Evolutionary conservation across 2,888 invertebrate genomes (phyloP).

Genomic region (Pyrochroa serraticornis): DNA sequence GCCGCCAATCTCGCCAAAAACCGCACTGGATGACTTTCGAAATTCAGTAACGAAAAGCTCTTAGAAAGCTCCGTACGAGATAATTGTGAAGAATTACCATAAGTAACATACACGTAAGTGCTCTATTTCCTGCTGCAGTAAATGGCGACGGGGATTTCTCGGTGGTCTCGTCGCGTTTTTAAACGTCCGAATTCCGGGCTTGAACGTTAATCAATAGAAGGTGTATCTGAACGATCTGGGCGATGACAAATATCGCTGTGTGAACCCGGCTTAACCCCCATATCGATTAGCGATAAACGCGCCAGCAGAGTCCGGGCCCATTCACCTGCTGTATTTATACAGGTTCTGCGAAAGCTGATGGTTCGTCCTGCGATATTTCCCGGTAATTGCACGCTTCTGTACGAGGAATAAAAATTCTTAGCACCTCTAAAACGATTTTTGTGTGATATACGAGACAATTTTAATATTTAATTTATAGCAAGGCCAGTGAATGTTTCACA

Average conservation of each 20-base stretch:
- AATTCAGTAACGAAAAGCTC: too few relatives aligned
- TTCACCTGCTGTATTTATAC: conserved; percentile 27
- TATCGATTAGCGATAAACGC: conserved; percentile 28
- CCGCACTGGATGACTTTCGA: too few relatives aligned
- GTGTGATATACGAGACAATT: conserved; percentile 31
- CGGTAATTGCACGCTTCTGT: conserved; percentile 25
- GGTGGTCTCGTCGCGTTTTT: too few relatives aligned
- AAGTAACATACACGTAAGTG: too few relatives aligned
- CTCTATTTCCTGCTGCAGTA: too few relatives aligned
- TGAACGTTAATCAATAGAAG: too few relatives aligned
- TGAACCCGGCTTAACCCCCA: conserved; percentile 19
- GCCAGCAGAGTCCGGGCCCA: not conserved
- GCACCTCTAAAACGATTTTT: conserved; percentile 26
- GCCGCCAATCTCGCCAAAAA: too few relatives aligned
- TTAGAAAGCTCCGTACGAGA: too few relatives aligned
- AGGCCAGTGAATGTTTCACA: conserved; percentile 30
- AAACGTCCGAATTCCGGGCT: too few relatives aligned
- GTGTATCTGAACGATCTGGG: too few relatives aligned
- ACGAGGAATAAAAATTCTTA: conserved; percentile 27
- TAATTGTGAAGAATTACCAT: too few relatives aligned
- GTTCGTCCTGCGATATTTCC: conserved; percentile 27
- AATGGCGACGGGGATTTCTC: too few relatives aligned
- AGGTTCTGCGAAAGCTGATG: conserved; percentile 27
- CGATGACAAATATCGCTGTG: conserved; percentile 22
- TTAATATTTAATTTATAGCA: conserved; percentile 30